Percentiles rank a stretch among this genome's conserved stretches.
Evolutionary conservation across 2,888 invertebrate species (phyloP).

Genomic region (Epiblema foenella): DNA sequence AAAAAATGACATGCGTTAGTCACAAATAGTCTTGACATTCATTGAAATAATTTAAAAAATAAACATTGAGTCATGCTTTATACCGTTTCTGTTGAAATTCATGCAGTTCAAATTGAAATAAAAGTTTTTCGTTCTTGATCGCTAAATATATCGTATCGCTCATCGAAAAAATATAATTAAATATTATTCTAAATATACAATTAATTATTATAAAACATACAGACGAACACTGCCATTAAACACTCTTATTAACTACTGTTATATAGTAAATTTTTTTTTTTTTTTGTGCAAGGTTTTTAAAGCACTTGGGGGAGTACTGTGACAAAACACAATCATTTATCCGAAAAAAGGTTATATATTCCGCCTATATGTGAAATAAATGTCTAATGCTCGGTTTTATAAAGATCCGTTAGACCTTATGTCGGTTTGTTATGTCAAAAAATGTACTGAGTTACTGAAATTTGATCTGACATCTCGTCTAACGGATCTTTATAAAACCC

Average conservation of each 20-base stretch:
- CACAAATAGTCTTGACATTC: conserved; percentile 21
- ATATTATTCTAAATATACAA: conserved; percentile 43
- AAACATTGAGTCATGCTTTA: conserved; percentile 52
- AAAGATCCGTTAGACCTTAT: no score
- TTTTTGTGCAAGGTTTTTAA: conserved; percentile 20
- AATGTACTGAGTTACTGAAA: no score
- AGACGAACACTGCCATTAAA: conserved; percentile 54
- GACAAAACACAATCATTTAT: conserved; percentile 9
- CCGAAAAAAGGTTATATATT: background rate
- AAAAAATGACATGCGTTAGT: conserved; percentile 32
- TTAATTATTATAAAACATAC: conserved; percentile 22
- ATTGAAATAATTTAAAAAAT: background rate
- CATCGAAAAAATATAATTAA: conserved; percentile 31
- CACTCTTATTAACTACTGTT: conserved; percentile 45
- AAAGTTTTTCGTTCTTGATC: conserved; percentile 67
- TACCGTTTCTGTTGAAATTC: background rate
- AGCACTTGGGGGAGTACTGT: conserved; percentile 11
- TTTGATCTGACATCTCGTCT: no score
- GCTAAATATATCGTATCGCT: conserved; percentile 72
- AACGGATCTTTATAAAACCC: no score
- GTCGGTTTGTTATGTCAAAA: no score
- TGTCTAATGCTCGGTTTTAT: no score
- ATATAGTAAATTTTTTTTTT: conserved; percentile 28
- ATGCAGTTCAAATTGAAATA: conserved; percentile 45
- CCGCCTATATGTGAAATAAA: no score